phyloP scores from a whole-genome alignment of 1,140 invertebrate genomes.

The Saxidomus purpurata region DNA sequence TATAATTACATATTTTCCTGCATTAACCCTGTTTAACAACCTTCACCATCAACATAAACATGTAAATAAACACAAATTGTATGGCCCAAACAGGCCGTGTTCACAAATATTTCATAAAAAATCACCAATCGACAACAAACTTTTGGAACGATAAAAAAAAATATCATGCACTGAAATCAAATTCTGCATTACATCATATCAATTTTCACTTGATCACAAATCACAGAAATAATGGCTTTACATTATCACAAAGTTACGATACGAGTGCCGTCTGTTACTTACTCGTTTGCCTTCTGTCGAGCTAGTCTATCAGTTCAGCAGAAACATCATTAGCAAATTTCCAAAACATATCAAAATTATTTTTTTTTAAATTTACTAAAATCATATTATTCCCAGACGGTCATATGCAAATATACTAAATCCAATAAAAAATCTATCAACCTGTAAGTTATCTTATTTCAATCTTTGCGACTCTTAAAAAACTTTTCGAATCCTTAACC shows the following conservation, averaged over 20 bases:
- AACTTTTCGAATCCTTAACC: too few relatives aligned
- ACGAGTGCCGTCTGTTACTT: constrained; percentile 38
- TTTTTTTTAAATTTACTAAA: too few relatives aligned
- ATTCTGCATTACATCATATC: background rate
- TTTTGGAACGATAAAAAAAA: background rate
- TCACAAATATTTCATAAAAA: background rate
- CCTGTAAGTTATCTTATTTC: too few relatives aligned
- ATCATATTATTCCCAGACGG: too few relatives aligned
- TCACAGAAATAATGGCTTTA: background rate
- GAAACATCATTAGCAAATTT: background rate
- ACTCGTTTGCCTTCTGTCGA: constrained; percentile 64
- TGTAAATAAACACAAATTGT: too few relatives aligned
- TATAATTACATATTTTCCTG: too few relatives aligned
- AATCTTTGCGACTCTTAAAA: too few relatives aligned
- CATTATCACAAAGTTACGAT: constrained; percentile 47
- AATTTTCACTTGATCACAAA: constrained; percentile 4
- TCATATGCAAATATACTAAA: too few relatives aligned
- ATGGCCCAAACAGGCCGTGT: background rate
- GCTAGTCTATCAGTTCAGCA: constrained; percentile 45
- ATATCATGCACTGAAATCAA: constrained; percentile 12
- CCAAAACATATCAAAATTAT: too few relatives aligned
- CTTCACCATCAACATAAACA: too few relatives aligned
- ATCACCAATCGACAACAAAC: background rate
- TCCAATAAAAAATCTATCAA: too few relatives aligned
- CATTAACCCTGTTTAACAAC: too few relatives aligned